A percentile compares a stretch with the other conserved stretches of the same genome.
These are phyloP conservation scores for Bombus confusus DNA, from an alignment of 1,140 invertebrate species.

Conservation along the genomic window DNA sequence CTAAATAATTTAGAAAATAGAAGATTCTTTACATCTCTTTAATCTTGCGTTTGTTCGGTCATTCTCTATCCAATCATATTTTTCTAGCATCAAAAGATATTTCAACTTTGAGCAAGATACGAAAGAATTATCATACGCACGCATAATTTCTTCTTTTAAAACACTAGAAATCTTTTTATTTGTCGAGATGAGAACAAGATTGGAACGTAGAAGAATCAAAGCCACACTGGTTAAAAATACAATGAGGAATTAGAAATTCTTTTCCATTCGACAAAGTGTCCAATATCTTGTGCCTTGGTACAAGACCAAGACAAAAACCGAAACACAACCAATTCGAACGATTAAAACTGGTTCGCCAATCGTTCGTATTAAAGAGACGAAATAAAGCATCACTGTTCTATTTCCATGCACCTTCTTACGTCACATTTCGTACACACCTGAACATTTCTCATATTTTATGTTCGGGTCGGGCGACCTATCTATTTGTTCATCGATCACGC, in stretches of 20 bases:
- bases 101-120: no score
- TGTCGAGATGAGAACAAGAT: background rate
- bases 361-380: background rate
- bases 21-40: no score
- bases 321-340: background rate
- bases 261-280: background rate
- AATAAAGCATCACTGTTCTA: background rate
- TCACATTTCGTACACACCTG: background rate
- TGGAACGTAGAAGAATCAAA: background rate
- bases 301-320: background rate
- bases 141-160: background rate
- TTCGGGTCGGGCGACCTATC: background rate
- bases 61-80: no score
- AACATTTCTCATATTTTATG: background rate
- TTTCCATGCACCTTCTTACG: background rate
- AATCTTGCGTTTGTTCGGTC: no score
- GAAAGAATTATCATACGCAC: no score
- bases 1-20: no score
- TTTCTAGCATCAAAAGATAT: no score
- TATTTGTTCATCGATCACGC: conserved; percentile 27
- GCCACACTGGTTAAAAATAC: background rate
- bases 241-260: background rate
- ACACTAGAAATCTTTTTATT: background rate
- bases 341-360: background rate
- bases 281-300: background rate